phyloP scores from a whole-genome alignment of 2,797 vertebrate genomes.

The Melanitta fusca region DNA sequence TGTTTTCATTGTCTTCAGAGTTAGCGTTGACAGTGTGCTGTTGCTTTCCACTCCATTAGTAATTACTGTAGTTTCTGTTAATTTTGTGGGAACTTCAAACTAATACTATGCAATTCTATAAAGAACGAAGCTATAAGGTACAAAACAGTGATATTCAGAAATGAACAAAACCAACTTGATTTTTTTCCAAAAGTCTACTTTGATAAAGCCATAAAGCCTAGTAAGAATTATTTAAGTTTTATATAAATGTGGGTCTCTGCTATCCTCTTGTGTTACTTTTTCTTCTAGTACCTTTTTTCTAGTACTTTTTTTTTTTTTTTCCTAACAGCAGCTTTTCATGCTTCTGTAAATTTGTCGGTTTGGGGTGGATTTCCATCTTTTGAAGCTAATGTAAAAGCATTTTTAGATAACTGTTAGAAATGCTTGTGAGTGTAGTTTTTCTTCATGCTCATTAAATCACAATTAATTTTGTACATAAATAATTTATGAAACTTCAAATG shows the following conservation, averaged over 20 bases:
- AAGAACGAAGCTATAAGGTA: background rate
- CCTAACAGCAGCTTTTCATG: background rate
- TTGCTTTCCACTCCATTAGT: slow-evolving; percentile 1
- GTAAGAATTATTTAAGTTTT: background rate
- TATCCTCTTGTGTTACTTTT: background rate
- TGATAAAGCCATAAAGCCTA: background rate
- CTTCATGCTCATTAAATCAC: background rate
- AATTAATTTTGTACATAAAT: background rate
- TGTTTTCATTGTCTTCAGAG: background rate
- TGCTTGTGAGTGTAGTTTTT: background rate
- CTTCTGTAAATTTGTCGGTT: background rate
- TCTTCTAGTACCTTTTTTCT: background rate
- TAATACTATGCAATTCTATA: background rate
- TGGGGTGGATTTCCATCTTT: too few relatives aligned
- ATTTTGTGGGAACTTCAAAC: background rate
- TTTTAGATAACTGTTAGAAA: background rate
- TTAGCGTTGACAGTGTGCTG: background rate
- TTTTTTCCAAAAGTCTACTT: background rate
- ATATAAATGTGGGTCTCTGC: background rate
- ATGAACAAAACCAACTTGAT: background rate
- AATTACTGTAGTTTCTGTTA: background rate
- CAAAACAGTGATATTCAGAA: background rate
- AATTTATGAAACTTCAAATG: background rate
- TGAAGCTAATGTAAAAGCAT: background rate
- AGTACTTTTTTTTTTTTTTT: background rate